These are phyloP conservation scores for Tenebrosternarchus preto DNA, from an alignment of 2,113 vertebrate species.

Conservation along the genomic window DNA sequence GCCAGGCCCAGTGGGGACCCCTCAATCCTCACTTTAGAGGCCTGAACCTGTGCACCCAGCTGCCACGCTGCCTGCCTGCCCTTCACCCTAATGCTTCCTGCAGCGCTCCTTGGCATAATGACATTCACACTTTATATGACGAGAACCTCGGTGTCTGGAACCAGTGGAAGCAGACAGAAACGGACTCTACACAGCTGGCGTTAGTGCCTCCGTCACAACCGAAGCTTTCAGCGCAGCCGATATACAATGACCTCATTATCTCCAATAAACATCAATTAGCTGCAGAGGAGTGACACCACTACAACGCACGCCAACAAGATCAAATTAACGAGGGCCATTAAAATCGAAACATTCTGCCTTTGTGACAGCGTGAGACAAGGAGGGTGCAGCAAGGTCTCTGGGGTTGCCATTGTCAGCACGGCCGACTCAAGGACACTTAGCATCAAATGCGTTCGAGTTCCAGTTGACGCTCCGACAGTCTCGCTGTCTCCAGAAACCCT, in stretches of 20 bases:
- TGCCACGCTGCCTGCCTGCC: not conserved
- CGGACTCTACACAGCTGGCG: not conserved
- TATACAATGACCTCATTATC: constrained; percentile 38
- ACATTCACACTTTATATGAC: no score
- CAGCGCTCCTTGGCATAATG: no score
- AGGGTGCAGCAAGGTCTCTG: not conserved
- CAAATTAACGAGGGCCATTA: constrained; percentile 39
- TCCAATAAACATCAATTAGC: constrained; percentile 48
- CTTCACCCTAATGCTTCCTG: constrained; percentile 1
- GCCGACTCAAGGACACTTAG: not conserved
- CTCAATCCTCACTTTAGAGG: not conserved
- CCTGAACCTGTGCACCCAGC: not conserved
- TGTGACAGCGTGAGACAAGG: constrained; percentile 10
- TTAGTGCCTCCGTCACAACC: constrained; percentile 31
- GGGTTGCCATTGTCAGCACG: not conserved
- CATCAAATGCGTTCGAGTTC: not conserved
- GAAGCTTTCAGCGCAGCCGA: not conserved
- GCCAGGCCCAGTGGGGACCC: not conserved
- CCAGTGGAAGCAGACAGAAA: not conserved
- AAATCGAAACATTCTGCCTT: constrained; percentile 30
- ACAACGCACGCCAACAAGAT: constrained; percentile 33
- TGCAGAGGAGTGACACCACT: not conserved
- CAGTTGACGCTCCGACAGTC: not conserved
- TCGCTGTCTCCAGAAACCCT: not conserved
- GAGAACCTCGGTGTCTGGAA: no score